Conservation (phyloP, 1,140 invertebrate genomes). For the Diachasmimorpha longicaudata region DNA sequence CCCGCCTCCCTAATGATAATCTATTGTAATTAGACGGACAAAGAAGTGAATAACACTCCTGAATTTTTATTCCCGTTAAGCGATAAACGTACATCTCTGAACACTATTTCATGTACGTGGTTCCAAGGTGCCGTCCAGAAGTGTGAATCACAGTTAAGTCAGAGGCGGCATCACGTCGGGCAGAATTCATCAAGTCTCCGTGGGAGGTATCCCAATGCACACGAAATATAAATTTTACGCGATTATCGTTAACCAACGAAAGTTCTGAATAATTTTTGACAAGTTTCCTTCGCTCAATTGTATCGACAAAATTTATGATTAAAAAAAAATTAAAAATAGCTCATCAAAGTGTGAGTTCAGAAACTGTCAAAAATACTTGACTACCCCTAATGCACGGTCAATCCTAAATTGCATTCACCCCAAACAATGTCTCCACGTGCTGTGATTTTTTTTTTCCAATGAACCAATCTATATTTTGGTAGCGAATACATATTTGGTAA, state of each 20-base stretch:
- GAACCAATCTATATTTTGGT: neutral
- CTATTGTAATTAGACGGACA: constrained; percentile 18
- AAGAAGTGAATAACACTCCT: neutral
- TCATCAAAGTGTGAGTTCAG: no score
- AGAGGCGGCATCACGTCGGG: neutral
- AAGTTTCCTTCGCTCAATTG: no score
- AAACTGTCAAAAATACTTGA: no score
- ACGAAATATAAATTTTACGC: neutral
- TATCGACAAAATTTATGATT: no score
- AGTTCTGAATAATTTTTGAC: no score
- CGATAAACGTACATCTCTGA: neutral
- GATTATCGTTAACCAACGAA: no score
- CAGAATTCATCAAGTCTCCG: neutral
- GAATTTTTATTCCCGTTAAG: neutral
- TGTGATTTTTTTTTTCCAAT: neutral
- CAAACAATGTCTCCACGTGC: no score
- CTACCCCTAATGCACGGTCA: no score
- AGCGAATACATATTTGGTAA: neutral
- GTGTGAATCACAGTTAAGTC: constrained; percentile 1
- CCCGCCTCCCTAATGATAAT: neutral
- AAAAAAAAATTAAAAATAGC: no score
- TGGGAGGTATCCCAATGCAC: neutral
- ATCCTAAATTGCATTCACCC: no score
- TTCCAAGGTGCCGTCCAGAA: neutral
- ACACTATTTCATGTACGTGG: neutral